phyloP scores from a whole-genome alignment of 2,113 vertebrate genomes.

The Cyphomyrus plagiostoma region DNA sequence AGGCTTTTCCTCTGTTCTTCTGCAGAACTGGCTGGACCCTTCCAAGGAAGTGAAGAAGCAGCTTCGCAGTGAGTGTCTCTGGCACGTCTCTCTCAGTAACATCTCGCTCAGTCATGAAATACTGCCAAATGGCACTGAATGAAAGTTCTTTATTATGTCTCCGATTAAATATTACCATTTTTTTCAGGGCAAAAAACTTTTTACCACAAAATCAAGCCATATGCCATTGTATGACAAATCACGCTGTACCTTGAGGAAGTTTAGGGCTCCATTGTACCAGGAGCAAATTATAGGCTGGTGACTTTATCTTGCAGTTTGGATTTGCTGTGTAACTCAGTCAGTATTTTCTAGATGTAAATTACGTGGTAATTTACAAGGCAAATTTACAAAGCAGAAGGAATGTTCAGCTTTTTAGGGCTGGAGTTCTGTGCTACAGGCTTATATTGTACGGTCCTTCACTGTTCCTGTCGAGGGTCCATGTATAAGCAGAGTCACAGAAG shows the following conservation, averaged over 20 bases:
- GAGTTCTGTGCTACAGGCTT: neutral
- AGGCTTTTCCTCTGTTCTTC: slow-evolving; percentile 47
- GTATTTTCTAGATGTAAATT: neutral
- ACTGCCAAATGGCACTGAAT: neutral
- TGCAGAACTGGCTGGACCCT: slow-evolving; percentile 90
- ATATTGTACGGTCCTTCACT: neutral
- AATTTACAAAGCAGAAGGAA: neutral
- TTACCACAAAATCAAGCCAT: neutral
- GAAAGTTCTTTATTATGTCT: neutral
- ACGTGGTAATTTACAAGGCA: neutral
- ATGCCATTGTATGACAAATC: neutral
- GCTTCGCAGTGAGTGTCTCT: slow-evolving; percentile 83
- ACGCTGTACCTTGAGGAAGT: neutral
- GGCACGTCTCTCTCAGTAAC: neutral
- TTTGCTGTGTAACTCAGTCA: neutral
- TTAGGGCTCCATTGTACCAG: neutral
- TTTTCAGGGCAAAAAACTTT: neutral
- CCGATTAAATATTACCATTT: neutral
- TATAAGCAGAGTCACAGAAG: slow-evolving; percentile 5
- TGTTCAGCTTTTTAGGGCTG: neutral
- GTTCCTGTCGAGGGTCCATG: neutral
- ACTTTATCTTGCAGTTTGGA: neutral
- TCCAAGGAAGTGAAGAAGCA: slow-evolving; percentile 99
- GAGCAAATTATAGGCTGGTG: neutral
- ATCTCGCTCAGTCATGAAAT: neutral